Base-by-base conservation (phyloP, 2,888 invertebrate species). In the Parapristionchus giblindavisi region DNA sequence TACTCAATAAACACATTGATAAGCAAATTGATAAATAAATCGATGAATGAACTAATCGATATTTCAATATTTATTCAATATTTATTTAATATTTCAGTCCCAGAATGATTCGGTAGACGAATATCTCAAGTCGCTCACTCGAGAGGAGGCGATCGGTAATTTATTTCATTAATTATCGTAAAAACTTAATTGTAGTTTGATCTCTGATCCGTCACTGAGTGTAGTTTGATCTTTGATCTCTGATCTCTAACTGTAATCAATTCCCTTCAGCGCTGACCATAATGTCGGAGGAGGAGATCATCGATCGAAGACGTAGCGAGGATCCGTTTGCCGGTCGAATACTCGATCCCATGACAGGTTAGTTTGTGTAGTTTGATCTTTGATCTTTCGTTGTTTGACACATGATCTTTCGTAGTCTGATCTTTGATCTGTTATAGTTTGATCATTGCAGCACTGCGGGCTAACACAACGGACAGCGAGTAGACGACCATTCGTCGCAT, bases 301-400 rank as follows among this genome's bases (percentile, higher is more conserved):
- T 66, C 17, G 66, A 66, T 21, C 48, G 32, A 32, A 32, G 51
- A 21, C 48, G 51, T 4, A 27, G 40, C 21, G 48, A 48, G 4
- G 51, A 66, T 66, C 66, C 66, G 1, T 66, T 66, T 34, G 66
- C 66, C 29, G 66, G 32, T 3, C 6, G 66, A 66, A n/a, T 51
- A 5, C 32, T 66, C 34, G 66, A 66, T n/a, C 66, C 66, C n/a
- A 51, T 48, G n/a, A 66, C 48, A 32, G 48, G 66, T 66, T n/a
- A 21, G 48, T 21, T 51, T 24, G 56, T 11, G 54, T 11, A 21
- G 29, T 24, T 2, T 2, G n/a, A 54, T 24, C 29, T 54, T 2
- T 1, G 2, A 54, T 24, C n/a, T 11, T 54, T n/a, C 24, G 54
- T 34, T 58, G 14, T 58, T 32, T 34, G 14, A 17, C 2, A 60